Base-by-base conservation (phyloP, 2,797 vertebrate species). In the Melanotaenia pygmaea region DNA sequence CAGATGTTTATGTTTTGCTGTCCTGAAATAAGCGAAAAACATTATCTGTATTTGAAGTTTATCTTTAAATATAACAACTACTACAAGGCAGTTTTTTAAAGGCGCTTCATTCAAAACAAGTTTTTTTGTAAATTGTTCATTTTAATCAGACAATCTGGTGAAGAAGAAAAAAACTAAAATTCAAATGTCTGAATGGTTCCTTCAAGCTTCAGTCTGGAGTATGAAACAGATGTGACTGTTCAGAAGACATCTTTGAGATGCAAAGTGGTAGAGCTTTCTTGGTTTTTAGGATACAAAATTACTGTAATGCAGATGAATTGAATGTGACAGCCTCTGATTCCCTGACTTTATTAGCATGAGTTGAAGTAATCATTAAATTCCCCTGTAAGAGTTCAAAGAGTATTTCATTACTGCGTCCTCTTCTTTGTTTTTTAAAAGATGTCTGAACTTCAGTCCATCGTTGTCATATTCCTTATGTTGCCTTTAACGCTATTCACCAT, bases 181-280 rank as follows among this genome's bases (percentile, higher is more conserved):
- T 78, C 20, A 77, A 81, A 87, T 86, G 79, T 89, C 89, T 82
- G 35, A 74, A 82, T 83, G 81, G 75, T 67, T 86, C 83, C 67
- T 87, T 82, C 65, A 76, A 81, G 84, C 83, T 81, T 65, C 50
- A 60, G 59, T 76, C 74, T 72, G 82, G 84, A 83, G 62, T 88
- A 90, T 90, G 83, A 89, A 82, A 75, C 64, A 64, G 69, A 81
- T 69, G 37, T 59, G 76, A 57, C 75, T 64, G 73, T 26, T 70
- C 71, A 70, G 47, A 64, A 58, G 82, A 80, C 86, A 85, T 87
- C 85, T 88, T 84, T 87, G 62, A 63, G 80, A 81, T 70, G 12
- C 74, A 84, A 79, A 75, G 1, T 28, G 24, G n/a, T 12, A 38
- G 47, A 43, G 5, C 20, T 43, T 59, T 45, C 1, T 34, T 62